A percentile compares a stretch with the other conserved stretches of the same genome.
These are phyloP conservation scores for Eristalis arbustorum DNA, from an alignment of 2,888 invertebrate species.

Conservation along the genomic window DNA sequence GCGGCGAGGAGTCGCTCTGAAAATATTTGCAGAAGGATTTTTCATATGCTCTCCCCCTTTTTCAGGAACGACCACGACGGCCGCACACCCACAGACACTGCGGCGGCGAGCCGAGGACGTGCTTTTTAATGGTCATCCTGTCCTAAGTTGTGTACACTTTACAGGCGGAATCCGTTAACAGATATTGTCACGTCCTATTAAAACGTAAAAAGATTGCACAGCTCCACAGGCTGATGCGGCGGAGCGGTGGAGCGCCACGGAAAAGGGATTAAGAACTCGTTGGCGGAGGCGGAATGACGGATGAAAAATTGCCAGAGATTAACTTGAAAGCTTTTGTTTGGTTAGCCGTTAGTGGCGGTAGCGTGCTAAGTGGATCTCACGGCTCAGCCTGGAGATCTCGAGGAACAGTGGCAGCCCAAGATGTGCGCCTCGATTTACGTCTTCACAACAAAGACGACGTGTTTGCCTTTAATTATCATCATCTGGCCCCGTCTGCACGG, in stretches of 20 bases:
- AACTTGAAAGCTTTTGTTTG: slow-evolving; percentile 65
- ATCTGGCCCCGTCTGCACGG: not conserved
- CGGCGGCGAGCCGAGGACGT: slow-evolving; percentile 48
- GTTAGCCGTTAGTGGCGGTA: slow-evolving; percentile 16
- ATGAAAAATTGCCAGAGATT: slow-evolving; percentile 60
- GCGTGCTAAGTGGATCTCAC: slow-evolving; percentile 39
- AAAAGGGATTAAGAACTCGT: slow-evolving; percentile 66
- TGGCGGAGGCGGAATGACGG: not conserved
- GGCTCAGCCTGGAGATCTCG: slow-evolving; percentile 40
- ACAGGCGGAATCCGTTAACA: slow-evolving; percentile 62
- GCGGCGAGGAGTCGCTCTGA: slow-evolving; percentile 33
- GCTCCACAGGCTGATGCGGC: not conserved
- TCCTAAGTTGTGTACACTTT: slow-evolving; percentile 68
- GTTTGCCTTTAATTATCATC: slow-evolving; percentile 64
- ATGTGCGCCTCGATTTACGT: not conserved
- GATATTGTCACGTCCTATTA: slow-evolving; percentile 70
- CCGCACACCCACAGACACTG: slow-evolving; percentile 28
- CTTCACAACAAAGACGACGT: slow-evolving; percentile 8
- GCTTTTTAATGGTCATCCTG: slow-evolving; percentile 67
- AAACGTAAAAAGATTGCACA: slow-evolving; percentile 63
- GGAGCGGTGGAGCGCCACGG: slow-evolving; percentile 19
- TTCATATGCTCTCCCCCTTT: slow-evolving; percentile 5
- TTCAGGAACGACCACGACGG: not conserved
- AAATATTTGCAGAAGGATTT: slow-evolving; percentile 46
- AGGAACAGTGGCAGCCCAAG: not conserved